Percentiles rank a stretch among this genome's conserved stretches.
These are phyloP conservation scores for Leptopilina syphax DNA, from an alignment of 2,888 invertebrate genomes.

Conservation along the genomic window DNA sequence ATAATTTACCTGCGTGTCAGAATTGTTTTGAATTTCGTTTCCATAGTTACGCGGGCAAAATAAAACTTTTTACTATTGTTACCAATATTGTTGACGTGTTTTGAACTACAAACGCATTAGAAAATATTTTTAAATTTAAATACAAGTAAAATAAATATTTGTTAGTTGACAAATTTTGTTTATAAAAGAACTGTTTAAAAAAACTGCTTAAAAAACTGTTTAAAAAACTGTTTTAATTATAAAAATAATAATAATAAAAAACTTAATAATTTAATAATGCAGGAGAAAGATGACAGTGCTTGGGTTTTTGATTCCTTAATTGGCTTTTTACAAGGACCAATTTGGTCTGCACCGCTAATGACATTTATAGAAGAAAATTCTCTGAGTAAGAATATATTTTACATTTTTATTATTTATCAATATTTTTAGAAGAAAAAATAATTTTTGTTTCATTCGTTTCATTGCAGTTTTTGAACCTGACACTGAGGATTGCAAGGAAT, in stretches of 20 bases:
- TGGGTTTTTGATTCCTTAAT: constrained; percentile 96
- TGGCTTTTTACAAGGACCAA: constrained; percentile 93
- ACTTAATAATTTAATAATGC: constrained; percentile 55
- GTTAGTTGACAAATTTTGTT: background rate
- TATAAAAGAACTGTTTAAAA: background rate
- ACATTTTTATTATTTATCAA: too few relatives aligned
- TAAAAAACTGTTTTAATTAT: background rate
- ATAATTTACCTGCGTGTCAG: constrained; percentile 9
- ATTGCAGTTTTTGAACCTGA: constrained; percentile 91
- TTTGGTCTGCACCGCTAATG: constrained; percentile 94
- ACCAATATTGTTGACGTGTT: constrained; percentile 41
- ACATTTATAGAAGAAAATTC: constrained; percentile 96
- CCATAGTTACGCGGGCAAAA: constrained; percentile 58
- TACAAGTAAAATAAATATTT: background rate
- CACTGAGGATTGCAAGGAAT: constrained; percentile 85
- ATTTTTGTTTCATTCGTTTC: constrained; percentile 5
- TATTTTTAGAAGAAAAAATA: constrained; percentile 16
- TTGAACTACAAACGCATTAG: constrained; percentile 21
- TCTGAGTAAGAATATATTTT: constrained; percentile 80
- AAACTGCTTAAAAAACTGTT: too few relatives aligned
- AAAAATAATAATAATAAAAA: background rate
- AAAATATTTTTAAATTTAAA: background rate
- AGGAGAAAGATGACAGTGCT: constrained; percentile 81
- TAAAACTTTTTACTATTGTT: constrained; percentile 24
- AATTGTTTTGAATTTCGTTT: constrained; percentile 58